A percentile compares a stretch with the other conserved stretches of the same genome.
These are phyloP conservation scores for Xenopus petersii DNA, from an alignment of 2,797 vertebrate genomes.

Conservation along the genomic window DNA sequence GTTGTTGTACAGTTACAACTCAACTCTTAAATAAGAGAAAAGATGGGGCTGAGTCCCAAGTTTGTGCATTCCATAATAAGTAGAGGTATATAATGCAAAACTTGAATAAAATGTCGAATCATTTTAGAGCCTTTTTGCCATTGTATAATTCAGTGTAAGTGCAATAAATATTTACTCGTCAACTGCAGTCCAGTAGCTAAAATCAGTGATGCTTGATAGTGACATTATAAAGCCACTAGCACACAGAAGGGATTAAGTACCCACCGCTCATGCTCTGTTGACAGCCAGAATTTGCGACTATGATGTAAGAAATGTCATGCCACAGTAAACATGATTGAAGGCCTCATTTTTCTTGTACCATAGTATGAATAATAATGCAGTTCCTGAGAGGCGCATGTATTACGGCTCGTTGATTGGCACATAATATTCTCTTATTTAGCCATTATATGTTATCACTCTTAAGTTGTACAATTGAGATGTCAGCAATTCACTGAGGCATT, in stretches of 20 bases:
- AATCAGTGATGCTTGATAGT: slow-evolving; percentile 4
- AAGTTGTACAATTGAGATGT: background rate
- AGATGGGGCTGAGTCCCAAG: too few species aligned
- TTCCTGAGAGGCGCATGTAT: slow-evolving; percentile 10
- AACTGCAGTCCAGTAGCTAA: slow-evolving; percentile 1
- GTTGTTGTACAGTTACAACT: too few species aligned
- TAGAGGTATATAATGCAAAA: too few species aligned
- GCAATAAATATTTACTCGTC: background rate
- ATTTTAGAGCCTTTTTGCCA: background rate
- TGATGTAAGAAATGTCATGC: slow-evolving; percentile 36
- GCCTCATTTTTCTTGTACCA: slow-evolving; percentile 14
- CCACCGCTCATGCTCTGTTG: slow-evolving; percentile 9
- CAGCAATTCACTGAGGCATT: background rate
- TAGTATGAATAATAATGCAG: slow-evolving; percentile 20
- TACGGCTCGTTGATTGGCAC: slow-evolving; percentile 19
- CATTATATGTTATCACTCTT: background rate
- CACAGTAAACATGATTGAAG: slow-evolving; percentile 36
- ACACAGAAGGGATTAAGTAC: slow-evolving; percentile 12
- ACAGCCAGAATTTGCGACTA: slow-evolving; percentile 17
- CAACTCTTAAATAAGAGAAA: too few species aligned
- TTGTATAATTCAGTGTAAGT: background rate
- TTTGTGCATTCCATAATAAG: too few species aligned
- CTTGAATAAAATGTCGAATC: background rate
- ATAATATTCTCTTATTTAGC: slow-evolving; percentile 9
- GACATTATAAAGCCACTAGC: slow-evolving; percentile 9